Evolutionary conservation across 2,113 vertebrate genomes (phyloP).

Genomic region (Mesembrinibis cayennensis): DNA sequence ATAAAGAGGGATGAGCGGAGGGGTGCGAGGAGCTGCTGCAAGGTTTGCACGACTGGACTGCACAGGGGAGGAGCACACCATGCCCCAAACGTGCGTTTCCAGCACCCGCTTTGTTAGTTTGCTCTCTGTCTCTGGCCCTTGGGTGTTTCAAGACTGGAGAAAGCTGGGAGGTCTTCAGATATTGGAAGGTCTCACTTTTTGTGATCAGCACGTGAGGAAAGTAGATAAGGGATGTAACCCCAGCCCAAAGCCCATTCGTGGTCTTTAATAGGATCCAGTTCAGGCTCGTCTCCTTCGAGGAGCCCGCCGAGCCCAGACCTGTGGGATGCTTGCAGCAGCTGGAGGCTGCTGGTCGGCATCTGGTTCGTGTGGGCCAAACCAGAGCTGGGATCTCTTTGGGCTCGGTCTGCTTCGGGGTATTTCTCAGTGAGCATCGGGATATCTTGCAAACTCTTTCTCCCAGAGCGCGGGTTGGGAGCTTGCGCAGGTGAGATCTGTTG

Average conservation of each 20-base stretch:
- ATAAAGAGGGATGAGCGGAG: neutral
- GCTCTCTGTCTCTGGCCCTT: neutral
- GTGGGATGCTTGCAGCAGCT: neutral
- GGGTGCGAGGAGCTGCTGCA: neutral
- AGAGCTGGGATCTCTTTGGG: neutral
- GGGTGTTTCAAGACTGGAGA: neutral
- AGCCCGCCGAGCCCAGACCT: rapidly evolving
- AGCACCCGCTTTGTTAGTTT: neutral
- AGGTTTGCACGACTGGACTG: neutral
- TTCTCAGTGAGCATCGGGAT: neutral
- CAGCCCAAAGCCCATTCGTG: neutral
- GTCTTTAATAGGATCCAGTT: neutral
- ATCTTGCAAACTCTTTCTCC: neutral
- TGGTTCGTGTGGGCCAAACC: neutral
- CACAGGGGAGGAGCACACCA: neutral
- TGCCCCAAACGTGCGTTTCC: neutral
- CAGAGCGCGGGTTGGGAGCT: neutral
- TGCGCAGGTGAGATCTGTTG: neutral
- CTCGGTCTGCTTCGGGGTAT: neutral
- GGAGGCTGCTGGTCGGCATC: neutral
- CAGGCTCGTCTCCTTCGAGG: neutral
- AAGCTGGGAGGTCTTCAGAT: neutral
- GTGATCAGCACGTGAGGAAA: neutral
- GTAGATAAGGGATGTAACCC: neutral
- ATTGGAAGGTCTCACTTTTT: neutral